These are phyloP conservation scores for Reinhardtius hippoglossoides DNA, from an alignment of 2,113 vertebrate genomes.

Conservation along the genomic window DNA sequence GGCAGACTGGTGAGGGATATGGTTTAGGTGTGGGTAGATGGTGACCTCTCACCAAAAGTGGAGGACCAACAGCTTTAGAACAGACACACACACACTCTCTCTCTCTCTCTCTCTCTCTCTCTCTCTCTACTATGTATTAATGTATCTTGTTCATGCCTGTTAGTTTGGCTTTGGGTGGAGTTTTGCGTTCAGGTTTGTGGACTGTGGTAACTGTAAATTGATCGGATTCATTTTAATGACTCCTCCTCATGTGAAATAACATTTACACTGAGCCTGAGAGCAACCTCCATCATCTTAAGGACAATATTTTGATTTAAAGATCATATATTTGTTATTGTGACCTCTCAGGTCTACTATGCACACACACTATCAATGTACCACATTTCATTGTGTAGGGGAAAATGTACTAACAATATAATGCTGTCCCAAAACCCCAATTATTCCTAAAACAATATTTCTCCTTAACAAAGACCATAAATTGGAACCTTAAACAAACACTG, in stretches of 20 bases:
- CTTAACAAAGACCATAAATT: slow-evolving; percentile 41
- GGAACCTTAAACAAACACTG: slow-evolving; percentile 26
- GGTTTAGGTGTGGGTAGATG: too few relatives aligned
- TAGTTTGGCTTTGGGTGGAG: too few relatives aligned
- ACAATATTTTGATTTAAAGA: neutral
- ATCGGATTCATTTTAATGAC: too few relatives aligned
- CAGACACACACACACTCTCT: too few relatives aligned
- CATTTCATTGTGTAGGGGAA: slow-evolving; percentile 20
- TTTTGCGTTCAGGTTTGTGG: too few relatives aligned
- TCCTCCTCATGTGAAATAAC: neutral
- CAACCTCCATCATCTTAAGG: neutral
- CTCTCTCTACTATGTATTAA: too few relatives aligned
- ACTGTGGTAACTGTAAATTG: too few relatives aligned
- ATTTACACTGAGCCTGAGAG: neutral
- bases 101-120: too few relatives aligned
- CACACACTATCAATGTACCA: neutral
- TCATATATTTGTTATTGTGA: neutral
- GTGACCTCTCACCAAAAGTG: too few relatives aligned
- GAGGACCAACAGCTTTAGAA: too few relatives aligned
- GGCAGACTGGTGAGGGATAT: too few relatives aligned
- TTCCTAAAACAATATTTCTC: slow-evolving; percentile 54
- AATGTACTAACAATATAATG: slow-evolving; percentile 39
- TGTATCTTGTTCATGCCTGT: too few relatives aligned
- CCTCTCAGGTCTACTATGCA: slow-evolving; percentile 7
- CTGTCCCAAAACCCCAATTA: slow-evolving; percentile 62